These are phyloP conservation scores for Platysternon megacephalum DNA, from an alignment of 2,113 vertebrate genomes.

Conservation along the genomic window DNA sequence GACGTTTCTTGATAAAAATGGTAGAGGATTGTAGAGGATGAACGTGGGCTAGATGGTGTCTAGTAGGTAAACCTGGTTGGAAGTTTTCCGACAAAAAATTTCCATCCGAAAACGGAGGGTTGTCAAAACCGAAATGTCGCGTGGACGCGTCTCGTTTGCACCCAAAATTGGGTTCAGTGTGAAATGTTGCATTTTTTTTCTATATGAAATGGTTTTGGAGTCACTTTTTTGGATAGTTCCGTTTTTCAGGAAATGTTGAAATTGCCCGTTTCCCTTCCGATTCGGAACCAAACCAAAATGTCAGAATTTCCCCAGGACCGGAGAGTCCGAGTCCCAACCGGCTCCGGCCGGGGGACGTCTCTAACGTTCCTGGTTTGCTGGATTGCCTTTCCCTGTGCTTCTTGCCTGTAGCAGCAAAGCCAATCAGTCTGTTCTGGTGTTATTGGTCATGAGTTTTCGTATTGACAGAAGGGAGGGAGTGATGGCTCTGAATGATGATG, in stretches of 20 bases:
- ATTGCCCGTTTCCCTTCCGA: not conserved
- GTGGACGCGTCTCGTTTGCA: not conserved
- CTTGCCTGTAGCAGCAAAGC: not conserved
- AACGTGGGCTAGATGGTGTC: too few relatives aligned
- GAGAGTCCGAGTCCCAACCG: not conserved
- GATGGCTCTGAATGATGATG: not conserved
- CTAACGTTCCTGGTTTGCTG: not conserved
- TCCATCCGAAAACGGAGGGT: not conserved
- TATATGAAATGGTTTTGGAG: not conserved
- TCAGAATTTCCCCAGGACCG: not conserved
- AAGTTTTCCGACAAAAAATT: not conserved
- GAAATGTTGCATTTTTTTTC: not conserved
- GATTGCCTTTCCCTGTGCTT: not conserved
- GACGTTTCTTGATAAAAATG: not conserved
- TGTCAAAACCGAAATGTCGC: not conserved
- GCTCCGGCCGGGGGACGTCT: rapidly evolving
- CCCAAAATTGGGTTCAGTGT: not conserved
- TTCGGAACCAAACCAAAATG: not conserved
- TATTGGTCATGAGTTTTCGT: not conserved
- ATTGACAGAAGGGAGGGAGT: not conserved
- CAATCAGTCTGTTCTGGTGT: not conserved
- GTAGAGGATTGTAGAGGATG: not conserved
- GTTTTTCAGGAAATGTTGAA: not conserved
- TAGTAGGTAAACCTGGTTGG: not conserved
- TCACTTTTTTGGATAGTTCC: not conserved